Percentiles rank a stretch among this genome's conserved stretches.
These are phyloP conservation scores for Serranus cabrilla DNA, from an alignment of 2,797 vertebrate genomes.

Conservation along the genomic window DNA sequence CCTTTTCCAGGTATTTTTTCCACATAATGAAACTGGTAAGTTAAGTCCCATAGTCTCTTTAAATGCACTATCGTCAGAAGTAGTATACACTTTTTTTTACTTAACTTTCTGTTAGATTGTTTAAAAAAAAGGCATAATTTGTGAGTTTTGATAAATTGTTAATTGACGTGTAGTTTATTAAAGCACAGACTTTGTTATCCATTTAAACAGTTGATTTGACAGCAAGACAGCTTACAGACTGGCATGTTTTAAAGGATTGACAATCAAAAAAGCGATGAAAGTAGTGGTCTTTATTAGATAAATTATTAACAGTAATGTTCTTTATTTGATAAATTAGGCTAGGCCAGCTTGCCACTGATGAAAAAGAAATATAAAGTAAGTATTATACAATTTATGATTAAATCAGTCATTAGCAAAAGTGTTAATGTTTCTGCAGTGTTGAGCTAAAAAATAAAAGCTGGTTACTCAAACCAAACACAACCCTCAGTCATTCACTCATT, in stretches of 20 bases:
- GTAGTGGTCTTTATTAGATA: slow-evolving; percentile 54
- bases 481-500: slow-evolving; percentile 26
- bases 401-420: slow-evolving; percentile 39
- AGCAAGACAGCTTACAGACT: background rate
- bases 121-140: no score
- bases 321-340: slow-evolving; percentile 53
- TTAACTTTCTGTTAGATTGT: background rate
- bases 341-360: slow-evolving; percentile 61
- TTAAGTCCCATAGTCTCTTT: background rate
- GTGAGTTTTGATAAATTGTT: no score
- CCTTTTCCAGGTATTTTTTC: background rate
- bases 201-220: background rate
- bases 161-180: background rate
- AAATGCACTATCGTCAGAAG: background rate
- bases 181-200: background rate
- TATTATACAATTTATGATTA: slow-evolving; percentile 17
- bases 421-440: slow-evolving; percentile 53
- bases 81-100: background rate
- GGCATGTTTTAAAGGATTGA: background rate
- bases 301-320: slow-evolving; percentile 35
- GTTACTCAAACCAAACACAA: slow-evolving; percentile 29
- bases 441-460: slow-evolving; percentile 16
- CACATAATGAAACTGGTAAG: no score
- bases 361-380: slow-evolving; percentile 16
- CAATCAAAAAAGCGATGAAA: slow-evolving; percentile 8